phyloP scores from a whole-genome alignment of 2,797 vertebrate genomes.

The Molossus molossus region DNA sequence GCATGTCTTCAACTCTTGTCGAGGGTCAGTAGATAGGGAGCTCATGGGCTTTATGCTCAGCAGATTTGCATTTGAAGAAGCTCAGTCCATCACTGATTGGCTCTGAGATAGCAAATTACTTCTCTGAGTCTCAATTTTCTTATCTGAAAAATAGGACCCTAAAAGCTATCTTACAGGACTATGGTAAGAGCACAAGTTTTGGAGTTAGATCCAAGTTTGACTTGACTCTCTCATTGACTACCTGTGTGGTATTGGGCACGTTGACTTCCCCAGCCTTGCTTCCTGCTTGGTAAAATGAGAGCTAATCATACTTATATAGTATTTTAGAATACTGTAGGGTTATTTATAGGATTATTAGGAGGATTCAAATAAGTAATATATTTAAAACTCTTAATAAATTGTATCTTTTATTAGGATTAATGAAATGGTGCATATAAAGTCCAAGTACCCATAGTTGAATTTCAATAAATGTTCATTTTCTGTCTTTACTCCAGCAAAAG shows the following conservation, averaged over 20 bases:
- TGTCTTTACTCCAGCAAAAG: not conserved
- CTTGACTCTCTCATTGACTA: not conserved
- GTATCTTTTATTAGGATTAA: not conserved
- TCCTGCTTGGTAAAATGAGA: not conserved
- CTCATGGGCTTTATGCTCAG: not conserved
- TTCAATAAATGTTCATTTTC: constrained; percentile 14
- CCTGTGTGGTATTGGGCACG: not conserved
- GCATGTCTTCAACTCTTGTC: not conserved
- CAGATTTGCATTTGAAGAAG: not conserved
- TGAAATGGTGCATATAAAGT: not conserved
- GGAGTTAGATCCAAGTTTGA: not conserved
- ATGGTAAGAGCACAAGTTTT: not conserved
- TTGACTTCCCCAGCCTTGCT: not conserved
- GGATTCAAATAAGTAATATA: not conserved
- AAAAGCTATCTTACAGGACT: not conserved
- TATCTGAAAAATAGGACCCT: not conserved
- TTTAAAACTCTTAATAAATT: constrained; percentile 43
- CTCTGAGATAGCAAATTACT: not conserved
- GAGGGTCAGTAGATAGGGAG: not conserved
- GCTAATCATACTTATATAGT: not conserved
- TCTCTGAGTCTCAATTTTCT: constrained; percentile 22
- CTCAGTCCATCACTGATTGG: not conserved
- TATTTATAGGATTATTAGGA: not conserved
- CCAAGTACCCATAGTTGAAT: not conserved
- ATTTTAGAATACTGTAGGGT: not conserved